Conservation (phyloP, 2,113 vertebrate species). For the Bothrops jararaca region DNA sequence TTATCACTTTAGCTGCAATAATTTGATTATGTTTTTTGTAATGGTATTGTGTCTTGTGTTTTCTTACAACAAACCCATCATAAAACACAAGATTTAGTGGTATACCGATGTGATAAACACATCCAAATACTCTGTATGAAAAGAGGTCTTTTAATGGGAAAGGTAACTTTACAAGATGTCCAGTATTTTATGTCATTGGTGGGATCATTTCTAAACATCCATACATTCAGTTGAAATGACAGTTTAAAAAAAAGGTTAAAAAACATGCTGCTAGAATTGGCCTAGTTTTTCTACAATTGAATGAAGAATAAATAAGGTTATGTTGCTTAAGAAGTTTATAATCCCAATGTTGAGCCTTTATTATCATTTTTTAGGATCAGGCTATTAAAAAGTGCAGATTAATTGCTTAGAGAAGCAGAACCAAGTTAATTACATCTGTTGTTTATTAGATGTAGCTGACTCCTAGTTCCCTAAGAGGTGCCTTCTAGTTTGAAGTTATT, state of each 20-base stretch:
- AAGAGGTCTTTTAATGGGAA: not conserved
- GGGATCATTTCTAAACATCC: not conserved
- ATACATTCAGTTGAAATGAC: not conserved
- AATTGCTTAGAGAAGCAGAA: constrained; percentile 11
- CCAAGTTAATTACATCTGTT: not conserved
- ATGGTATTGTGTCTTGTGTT: not conserved
- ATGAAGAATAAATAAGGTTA: constrained; percentile 5
- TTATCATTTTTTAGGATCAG: not conserved
- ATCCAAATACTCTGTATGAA: not conserved
- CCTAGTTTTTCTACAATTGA: not conserved
- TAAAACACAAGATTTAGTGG: not conserved
- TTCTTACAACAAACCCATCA: not conserved
- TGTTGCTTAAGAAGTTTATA: not conserved
- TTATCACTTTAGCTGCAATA: not conserved
- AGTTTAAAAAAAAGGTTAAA: not conserved
- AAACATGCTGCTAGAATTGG: not conserved
- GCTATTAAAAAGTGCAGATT: not conserved
- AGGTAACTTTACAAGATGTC: not conserved
- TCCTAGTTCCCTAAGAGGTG: constrained; percentile 2
- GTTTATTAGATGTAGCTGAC: constrained; percentile 16
- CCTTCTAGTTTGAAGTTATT: constrained; percentile 37
- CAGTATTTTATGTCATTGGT: not conserved
- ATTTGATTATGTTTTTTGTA: not conserved
- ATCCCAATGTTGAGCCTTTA: not conserved
- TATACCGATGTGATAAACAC: not conserved